phyloP scores from a whole-genome alignment of 2,113 vertebrate genomes.

The Eretmochelys imbricata region DNA sequence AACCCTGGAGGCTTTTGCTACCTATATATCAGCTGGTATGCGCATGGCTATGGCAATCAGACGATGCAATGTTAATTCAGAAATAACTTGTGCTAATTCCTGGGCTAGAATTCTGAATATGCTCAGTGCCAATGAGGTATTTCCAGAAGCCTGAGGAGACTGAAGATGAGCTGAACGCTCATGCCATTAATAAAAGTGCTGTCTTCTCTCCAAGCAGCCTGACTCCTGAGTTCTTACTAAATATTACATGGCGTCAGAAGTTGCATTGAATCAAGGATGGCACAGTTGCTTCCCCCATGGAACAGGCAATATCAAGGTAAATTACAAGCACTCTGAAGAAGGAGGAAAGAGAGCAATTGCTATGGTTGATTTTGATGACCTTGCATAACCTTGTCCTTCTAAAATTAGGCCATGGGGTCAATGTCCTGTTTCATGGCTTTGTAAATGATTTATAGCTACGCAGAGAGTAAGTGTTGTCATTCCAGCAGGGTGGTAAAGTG shows the following conservation, averaged over 20 bases:
- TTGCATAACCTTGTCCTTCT: not conserved
- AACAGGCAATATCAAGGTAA: not conserved
- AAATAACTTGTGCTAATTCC: not conserved
- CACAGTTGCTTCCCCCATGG: accelerated
- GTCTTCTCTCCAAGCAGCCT: not conserved
- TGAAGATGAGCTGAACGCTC: not conserved
- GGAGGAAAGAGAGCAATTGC: not conserved
- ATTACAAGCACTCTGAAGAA: not conserved
- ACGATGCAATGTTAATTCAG: accelerated
- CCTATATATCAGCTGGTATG: not conserved
- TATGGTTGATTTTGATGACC: not conserved
- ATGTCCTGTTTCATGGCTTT: not conserved
- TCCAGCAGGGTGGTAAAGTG: not conserved
- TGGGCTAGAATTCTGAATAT: not conserved
- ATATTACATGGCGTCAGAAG: not conserved
- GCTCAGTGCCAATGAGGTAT: not conserved
- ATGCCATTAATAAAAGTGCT: not conserved
- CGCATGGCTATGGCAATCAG: not conserved
- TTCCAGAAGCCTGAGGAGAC: not conserved
- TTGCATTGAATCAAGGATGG: not conserved
- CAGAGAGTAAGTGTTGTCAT: not conserved
- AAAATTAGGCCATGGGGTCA: not conserved
- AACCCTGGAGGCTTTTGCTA: accelerated
- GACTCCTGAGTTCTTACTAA: not conserved
- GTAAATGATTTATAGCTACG: not conserved